Evolutionary conservation across 23 tunicate genomes (phyloP), one percentile per base, ranked within the genome.

Genomic region (Aplidium turbinatum): DNA sequence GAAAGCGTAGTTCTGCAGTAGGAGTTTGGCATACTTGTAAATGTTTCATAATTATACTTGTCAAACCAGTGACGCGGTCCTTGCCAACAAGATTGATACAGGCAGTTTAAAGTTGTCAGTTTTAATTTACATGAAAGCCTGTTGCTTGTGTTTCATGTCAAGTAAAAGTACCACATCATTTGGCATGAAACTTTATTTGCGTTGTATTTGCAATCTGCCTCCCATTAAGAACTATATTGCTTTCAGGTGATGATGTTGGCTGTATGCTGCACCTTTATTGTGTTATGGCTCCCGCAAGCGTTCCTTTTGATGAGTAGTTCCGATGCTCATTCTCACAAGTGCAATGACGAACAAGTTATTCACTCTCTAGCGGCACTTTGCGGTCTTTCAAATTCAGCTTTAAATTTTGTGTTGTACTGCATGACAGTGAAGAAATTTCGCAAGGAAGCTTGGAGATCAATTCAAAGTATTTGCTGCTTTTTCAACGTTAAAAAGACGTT

Each of bases 371-470:
- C 94, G 64, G 60, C 76, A 18, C 71, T 87, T 29, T 58, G 78
- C 83, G 86, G 88, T 24, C 19, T 79, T 33, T 33, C 68, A 13
- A 87, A 87, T 35, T 87, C 94, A 31, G 82, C 94, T 1, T 51
- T 87, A 31, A 87, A 87, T 46, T 87, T 87, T 57, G 48, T 87
- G 32, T 86, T 87, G 56, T 87, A 87, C 67, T 87, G 94, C 54
- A 54, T 87, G 70, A 87, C 94, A 30, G 82, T 87, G 25, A 50
- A 66, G 16, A 64, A 66, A 35, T 87, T 87, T 57, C 82, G 86
- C 11, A 28, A 20, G 1, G 86, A 63, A 1, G 83, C 86, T 3
- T 52, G 81, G 73, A 39, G 7, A 3, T 2, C 11, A 6, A 9
- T 70, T 3, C 58, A 38, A 4, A 9, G 50, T 3, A 35, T 65